These are phyloP conservation scores for Sarcophaga bullata DNA, from an alignment of 1,140 invertebrate species.

Conservation along the genomic window DNA sequence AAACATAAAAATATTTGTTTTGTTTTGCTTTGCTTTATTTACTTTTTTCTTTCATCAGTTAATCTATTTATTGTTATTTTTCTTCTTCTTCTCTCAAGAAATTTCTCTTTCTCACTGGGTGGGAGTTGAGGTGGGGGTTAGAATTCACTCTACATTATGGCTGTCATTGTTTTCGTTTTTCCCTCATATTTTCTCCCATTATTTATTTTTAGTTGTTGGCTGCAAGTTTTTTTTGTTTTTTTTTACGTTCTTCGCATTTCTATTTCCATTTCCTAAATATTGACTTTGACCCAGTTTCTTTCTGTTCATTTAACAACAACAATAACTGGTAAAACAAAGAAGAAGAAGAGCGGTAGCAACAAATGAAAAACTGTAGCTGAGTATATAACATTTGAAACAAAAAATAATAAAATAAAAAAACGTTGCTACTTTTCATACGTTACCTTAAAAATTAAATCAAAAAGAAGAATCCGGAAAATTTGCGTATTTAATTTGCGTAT, in stretches of 20 bases:
- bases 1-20: no score
- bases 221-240: background rate
- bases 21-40: no score
- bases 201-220: conserved; percentile 3
- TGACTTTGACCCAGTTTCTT: conserved; percentile 14
- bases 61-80: no score
- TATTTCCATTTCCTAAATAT: conserved; percentile 24
- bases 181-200: background rate
- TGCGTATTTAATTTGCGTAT: no score
- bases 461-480: no score
- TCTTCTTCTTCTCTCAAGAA: no score
- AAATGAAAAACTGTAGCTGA: background rate
- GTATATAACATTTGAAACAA: background rate
- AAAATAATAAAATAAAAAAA: background rate
- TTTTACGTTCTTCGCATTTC: background rate
- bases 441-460: no score
- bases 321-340: background rate
- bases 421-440: background rate
- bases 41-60: no score
- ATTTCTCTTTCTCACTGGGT: background rate
- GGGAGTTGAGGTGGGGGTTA: no score
- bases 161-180: background rate
- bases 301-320: conserved; percentile 4
- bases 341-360: background rate
- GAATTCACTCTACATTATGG: background rate